phyloP scores from a whole-genome alignment of 2,888 invertebrate genomes.

The Sisyra nigra region DNA sequence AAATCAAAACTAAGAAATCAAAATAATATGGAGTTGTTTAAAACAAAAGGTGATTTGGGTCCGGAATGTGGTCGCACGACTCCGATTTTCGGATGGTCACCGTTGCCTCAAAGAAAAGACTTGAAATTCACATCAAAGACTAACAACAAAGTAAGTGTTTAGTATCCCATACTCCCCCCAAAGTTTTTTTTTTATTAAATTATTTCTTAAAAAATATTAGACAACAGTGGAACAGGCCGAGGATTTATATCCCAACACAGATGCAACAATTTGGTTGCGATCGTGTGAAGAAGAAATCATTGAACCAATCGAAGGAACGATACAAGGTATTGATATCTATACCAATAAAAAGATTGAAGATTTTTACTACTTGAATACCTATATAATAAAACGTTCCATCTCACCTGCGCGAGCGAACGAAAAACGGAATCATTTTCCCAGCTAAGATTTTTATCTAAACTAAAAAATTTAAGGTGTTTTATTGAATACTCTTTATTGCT shows the following conservation, averaged over 20 bases:
- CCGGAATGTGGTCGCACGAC: neutral
- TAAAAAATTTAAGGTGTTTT: too few relatives aligned
- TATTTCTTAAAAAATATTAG: too few relatives aligned
- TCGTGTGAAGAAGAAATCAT: constrained; percentile 62
- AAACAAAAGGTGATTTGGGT: neutral
- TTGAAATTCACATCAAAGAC: neutral
- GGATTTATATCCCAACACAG: constrained; percentile 42
- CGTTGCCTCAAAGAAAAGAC: neutral
- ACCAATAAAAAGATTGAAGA: too few relatives aligned
- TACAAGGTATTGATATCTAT: constrained; percentile 31
- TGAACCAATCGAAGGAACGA: constrained; percentile 46
- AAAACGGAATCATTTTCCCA: too few relatives aligned
- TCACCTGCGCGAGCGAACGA: too few relatives aligned
- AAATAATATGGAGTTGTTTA: neutral
- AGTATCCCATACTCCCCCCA: neutral
- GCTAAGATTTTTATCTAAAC: too few relatives aligned
- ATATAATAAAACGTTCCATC: too few relatives aligned
- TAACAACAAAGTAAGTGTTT: neutral
- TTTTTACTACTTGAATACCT: too few relatives aligned
- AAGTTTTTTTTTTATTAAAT: too few relatives aligned
- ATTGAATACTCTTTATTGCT: too few relatives aligned
- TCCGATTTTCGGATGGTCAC: constrained; percentile 1
- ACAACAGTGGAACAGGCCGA: constrained; percentile 10
- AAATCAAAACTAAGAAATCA: neutral
- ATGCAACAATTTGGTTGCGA: constrained; percentile 61